These are phyloP conservation scores for Bradypodion pumilum DNA, from an alignment of 2,797 vertebrate species.

Conservation along the genomic window DNA sequence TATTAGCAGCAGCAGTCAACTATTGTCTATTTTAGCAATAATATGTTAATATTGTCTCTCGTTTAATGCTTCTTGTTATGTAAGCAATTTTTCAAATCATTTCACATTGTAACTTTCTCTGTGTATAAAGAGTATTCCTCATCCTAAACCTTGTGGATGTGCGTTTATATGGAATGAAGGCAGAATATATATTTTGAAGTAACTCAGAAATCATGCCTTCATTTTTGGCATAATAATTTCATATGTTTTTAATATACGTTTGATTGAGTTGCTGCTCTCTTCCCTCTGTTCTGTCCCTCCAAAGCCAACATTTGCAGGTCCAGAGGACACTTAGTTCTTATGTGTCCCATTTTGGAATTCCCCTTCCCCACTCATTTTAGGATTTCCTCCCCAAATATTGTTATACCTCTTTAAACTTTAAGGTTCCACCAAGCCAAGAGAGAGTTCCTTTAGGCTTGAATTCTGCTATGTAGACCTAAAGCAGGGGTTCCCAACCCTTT, in stretches of 20 bases:
- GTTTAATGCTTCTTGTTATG: slow-evolving; percentile 13
- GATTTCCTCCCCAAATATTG: too few species aligned
- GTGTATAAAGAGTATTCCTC: slow-evolving; percentile 25
- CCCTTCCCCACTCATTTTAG: too few species aligned
- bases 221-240: not conserved
- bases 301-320: too few species aligned
- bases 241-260: not conserved
- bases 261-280: not conserved
- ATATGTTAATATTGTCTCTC: not conserved
- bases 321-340: too few species aligned
- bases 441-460: too few species aligned
- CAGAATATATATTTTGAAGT: not conserved
- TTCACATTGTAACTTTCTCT: slow-evolving; percentile 24
- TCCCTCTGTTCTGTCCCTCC: too few species aligned
- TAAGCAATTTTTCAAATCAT: not conserved
- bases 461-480: too few species aligned
- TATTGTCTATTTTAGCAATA: slow-evolving; percentile 15
- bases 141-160: not conserved
- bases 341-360: too few species aligned
- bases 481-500: too few species aligned
- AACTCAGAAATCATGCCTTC: not conserved
- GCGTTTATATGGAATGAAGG: not conserved
- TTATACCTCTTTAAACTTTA: too few species aligned
- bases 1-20: not conserved
- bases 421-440: too few species aligned